Evolutionary conservation across 92 coral and sea anemone genomes (phyloP).

Genomic region (Plumapathes pennacea): DNA sequence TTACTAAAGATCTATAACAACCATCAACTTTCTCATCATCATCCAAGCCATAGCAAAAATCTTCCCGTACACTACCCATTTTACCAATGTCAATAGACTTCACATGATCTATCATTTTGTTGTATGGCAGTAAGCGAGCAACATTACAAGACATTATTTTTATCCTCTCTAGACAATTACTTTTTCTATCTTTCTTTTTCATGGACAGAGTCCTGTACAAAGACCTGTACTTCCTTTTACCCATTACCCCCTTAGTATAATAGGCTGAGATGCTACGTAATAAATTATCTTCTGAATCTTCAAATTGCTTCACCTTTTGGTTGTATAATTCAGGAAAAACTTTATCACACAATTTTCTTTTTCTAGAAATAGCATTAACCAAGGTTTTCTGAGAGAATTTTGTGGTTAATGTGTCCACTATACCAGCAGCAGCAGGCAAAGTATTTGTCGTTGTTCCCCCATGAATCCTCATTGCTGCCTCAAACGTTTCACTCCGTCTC

Average conservation of each 20-base stretch:
- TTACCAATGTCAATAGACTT: constrained; percentile 64
- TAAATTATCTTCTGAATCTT: constrained; percentile 52
- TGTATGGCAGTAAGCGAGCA: constrained; percentile 61
- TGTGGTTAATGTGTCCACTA: constrained; percentile 54
- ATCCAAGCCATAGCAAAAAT: constrained; percentile 64
- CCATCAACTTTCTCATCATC: constrained; percentile 53
- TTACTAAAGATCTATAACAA: constrained; percentile 32
- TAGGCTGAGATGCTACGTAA: constrained; percentile 60
- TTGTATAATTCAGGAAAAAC: constrained; percentile 68
- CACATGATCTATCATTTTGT: constrained; percentile 69
- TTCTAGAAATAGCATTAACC: constrained; percentile 52
- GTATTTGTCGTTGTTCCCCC: constrained; percentile 58
- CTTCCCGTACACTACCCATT: constrained; percentile 52
- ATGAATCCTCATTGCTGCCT: constrained; percentile 64
- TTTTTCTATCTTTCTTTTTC: constrained; percentile 28
- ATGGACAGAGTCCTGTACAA: constrained; percentile 43
- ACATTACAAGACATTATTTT: constrained; percentile 77
- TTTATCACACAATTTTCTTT: constrained; percentile 56
- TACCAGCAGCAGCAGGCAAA: constrained; percentile 58
- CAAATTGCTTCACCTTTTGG: constrained; percentile 47
- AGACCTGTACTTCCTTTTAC: constrained; percentile 64
- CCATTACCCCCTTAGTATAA: constrained; percentile 63
- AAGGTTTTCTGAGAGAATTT: constrained; percentile 44
- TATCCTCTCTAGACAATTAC: constrained; percentile 33
- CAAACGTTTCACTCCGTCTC: constrained; percentile 67